Base-by-base conservation (phyloP, 2,113 vertebrate genomes). In the Gopherus evgoodei region DNA sequence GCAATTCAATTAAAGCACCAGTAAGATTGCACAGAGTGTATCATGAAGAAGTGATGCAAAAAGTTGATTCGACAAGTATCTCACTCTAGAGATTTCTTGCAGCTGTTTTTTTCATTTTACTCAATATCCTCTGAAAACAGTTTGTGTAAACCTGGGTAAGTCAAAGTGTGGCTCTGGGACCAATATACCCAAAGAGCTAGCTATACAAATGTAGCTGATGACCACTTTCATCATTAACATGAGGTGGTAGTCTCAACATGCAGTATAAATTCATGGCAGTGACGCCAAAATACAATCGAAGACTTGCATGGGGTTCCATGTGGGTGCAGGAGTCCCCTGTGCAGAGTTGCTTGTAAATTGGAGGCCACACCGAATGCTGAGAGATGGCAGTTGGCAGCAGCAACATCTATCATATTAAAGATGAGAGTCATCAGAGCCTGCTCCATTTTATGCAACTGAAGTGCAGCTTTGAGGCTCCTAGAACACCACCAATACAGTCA, bases 71-170 rank as follows among this genome's bases (percentile, higher is more conserved):
- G 85, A 52, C 84, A 91, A 87, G 52, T 86, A 80, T 25, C 35
- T 72, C n/a, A 80, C 78, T 87, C 84, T 3, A 62, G 90, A 91
- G 79, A 25, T 65, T 57, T 42, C 16, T 49, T 91, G 82, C 1
- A 3, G 38, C 47, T 42, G 53, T 83, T 75, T 88, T 59, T 59
- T 31, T 69, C 49, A 31, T 93, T 89, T 93, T 75, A 56, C 13
- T 82, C 7, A 24, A 1, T 85, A 47, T 59, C 87, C 25, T 93
- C 59, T 52, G 72, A 83, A 88, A 57, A 94, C 22, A 1, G 11
- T 59, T 42, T 25, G 81, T 90, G 84, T 90, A 81, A 94, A 91
- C 87, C 35, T 86, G 81, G 89, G 75, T 76, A 84, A 94, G 56
- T 5, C 19, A 87, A 31, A 89, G 31, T 93, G 75, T 93, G 50